phyloP scores from a whole-genome alignment of 1,140 invertebrate genomes.

The Plutomurus gul region DNA sequence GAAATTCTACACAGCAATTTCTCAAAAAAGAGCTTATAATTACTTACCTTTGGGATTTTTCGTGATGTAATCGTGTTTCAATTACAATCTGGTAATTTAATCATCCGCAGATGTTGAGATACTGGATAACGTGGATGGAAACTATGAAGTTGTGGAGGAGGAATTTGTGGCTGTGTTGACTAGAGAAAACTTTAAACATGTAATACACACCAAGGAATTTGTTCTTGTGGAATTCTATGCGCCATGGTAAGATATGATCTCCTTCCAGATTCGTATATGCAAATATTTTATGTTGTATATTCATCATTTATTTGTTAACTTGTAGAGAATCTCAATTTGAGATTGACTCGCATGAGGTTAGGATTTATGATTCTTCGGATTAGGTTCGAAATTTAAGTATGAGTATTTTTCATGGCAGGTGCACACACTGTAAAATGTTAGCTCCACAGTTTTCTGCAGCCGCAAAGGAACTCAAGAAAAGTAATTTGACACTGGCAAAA shows the following conservation, averaged over 20 bases:
- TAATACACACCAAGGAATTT: slow-evolving; percentile 57
- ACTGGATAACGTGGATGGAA: slow-evolving; percentile 54
- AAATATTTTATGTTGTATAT: background rate
- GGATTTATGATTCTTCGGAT: background rate
- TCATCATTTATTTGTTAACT: background rate
- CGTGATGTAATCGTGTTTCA: background rate
- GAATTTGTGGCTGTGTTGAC: slow-evolving; percentile 60
- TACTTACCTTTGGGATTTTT: background rate
- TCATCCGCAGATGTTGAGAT: slow-evolving; percentile 53
- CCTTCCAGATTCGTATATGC: background rate
- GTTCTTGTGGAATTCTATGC: slow-evolving; percentile 64
- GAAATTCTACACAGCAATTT: background rate
- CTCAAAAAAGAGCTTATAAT: background rate
- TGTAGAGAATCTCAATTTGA: background rate
- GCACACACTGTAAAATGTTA: slow-evolving; percentile 57
- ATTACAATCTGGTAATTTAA: background rate
- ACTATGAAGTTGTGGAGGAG: slow-evolving; percentile 57
- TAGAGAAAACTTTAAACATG: slow-evolving; percentile 60
- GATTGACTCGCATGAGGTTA: background rate
- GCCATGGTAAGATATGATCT: slow-evolving; percentile 58
- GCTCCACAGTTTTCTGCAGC: slow-evolving; percentile 57
- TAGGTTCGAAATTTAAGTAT: background rate
- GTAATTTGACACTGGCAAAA: slow-evolving; percentile 60
- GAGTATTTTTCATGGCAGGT: slow-evolving; percentile 56
- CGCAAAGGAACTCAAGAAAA: slow-evolving; percentile 56